phyloP scores from a whole-genome alignment of 2,888 invertebrate genomes.

The Pristionchus japonicus region DNA sequence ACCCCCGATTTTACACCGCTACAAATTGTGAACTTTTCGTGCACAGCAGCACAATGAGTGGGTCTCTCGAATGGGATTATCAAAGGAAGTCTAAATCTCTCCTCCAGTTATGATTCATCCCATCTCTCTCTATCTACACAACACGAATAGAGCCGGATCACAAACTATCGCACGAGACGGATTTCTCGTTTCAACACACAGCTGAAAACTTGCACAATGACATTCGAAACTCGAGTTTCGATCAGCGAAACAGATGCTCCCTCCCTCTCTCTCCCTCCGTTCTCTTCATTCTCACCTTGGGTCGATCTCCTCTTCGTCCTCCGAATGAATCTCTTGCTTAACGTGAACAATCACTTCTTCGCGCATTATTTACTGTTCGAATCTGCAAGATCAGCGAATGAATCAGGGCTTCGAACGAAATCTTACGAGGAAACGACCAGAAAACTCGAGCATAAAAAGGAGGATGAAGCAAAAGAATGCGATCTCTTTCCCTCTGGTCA shows the following conservation, averaged over 20 bases:
- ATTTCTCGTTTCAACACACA: neutral
- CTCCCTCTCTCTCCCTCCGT: neutral
- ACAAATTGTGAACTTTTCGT: neutral
- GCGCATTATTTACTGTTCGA: slow-evolving; percentile 15
- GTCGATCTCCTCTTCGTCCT: slow-evolving; percentile 44
- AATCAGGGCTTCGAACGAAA: neutral
- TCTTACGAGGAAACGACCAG: neutral
- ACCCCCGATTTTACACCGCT: neutral
- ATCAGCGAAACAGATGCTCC: neutral
- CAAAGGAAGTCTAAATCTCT: neutral
- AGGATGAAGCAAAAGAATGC: neutral
- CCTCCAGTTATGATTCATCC: slow-evolving; percentile 19
- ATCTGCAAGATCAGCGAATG: neutral
- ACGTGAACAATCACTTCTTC: slow-evolving; percentile 47
- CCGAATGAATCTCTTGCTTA: slow-evolving; percentile 23
- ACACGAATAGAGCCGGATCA: slow-evolving; percentile 19
- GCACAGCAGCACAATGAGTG: neutral
- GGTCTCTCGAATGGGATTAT: slow-evolving; percentile 20
- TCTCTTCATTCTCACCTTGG: slow-evolving; percentile 34
- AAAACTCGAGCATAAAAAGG: neutral
- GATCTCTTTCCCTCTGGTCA: neutral
- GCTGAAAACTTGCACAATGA: slow-evolving; percentile 5
- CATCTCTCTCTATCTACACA: neutral
- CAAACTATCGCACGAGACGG: slow-evolving; percentile 4
- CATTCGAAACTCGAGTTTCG: neutral